A percentile compares a stretch with the other conserved stretches of the same genome.
These are phyloP conservation scores for Caenorhabditis latens DNA, from an alignment of 1,140 invertebrate genomes.

Conservation along the genomic window DNA sequence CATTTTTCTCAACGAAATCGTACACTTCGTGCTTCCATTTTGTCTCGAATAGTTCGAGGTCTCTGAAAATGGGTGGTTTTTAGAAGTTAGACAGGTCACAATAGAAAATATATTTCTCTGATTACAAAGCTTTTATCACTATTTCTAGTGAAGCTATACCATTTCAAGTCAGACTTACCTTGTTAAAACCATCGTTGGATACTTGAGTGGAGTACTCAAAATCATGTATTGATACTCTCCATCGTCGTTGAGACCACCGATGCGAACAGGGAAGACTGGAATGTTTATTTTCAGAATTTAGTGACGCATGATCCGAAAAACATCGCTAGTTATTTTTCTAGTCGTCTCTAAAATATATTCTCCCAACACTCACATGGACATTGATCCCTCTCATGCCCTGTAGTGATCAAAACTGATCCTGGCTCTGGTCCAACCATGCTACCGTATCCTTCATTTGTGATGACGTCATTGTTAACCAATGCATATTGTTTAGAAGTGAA, in stretches of 20 bases:
- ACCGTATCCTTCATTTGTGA: conserved; percentile 54
- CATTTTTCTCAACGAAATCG: conserved; percentile 50
- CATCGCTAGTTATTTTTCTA: not conserved
- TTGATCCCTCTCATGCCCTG: conserved; percentile 49
- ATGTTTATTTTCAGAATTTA: not conserved
- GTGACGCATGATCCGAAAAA: too few relatives aligned
- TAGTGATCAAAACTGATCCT: conserved; percentile 29
- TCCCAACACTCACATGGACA: conserved; percentile 53
- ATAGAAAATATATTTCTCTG: too few relatives aligned
- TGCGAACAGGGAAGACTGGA: conserved; percentile 52
- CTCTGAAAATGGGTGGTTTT: not conserved
- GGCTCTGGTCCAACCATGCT: conserved; percentile 56
- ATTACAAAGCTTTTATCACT: too few relatives aligned
- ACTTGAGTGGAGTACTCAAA: conserved; percentile 44
- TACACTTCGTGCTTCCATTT: conserved; percentile 37
- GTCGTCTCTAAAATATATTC: not conserved
- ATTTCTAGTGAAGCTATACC: too few relatives aligned
- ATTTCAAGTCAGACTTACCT: not conserved
- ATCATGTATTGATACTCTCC: conserved; percentile 60
- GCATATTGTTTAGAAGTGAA: conserved; percentile 52
- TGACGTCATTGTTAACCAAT: conserved; percentile 13
- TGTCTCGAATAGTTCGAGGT: conserved; percentile 26
- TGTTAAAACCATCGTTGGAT: conserved; percentile 55
- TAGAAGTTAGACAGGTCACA: not conserved
- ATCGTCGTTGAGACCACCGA: conserved; percentile 42